These are phyloP conservation scores for Peromyscus melanophrys DNA, from an alignment of 2,797 vertebrate species.

Conservation along the genomic window DNA sequence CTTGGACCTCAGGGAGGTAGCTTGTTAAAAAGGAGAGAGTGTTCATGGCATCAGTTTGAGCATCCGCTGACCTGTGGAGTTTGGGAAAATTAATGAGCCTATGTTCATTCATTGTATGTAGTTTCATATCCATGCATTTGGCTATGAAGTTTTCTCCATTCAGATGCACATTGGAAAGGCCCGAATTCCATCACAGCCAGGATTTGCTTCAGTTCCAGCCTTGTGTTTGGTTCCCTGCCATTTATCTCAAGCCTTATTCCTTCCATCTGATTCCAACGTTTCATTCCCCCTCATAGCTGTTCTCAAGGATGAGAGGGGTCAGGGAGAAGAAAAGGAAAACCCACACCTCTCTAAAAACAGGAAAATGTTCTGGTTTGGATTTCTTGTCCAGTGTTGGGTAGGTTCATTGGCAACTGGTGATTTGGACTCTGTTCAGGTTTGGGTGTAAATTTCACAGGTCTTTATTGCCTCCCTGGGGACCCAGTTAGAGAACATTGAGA, in stretches of 20 bases:
- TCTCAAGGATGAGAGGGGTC: background rate
- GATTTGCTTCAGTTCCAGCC: slow-evolving; percentile 53
- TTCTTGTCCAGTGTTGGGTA: slow-evolving; percentile 73
- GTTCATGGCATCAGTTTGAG: background rate
- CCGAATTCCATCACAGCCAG: slow-evolving; percentile 53
- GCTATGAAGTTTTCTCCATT: slow-evolving; percentile 54
- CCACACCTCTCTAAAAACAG: slow-evolving; percentile 51
- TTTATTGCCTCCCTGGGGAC: slow-evolving; percentile 39
- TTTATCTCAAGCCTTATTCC: slow-evolving; percentile 66
- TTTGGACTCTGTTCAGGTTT: slow-evolving; percentile 68
- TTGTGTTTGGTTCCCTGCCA: slow-evolving; percentile 68
- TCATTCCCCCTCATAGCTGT: slow-evolving; percentile 29
- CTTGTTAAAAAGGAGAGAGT: background rate
- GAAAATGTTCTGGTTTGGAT: slow-evolving; percentile 77
- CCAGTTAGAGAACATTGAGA: background rate
- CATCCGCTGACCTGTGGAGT: background rate
- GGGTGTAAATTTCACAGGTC: slow-evolving; percentile 61
- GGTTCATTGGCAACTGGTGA: slow-evolving; percentile 58
- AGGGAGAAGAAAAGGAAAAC: background rate
- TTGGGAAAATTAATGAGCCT: slow-evolving; percentile 33
- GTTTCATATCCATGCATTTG: slow-evolving; percentile 12
- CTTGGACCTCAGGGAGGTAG: background rate
- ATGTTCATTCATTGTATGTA: background rate
- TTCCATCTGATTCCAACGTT: slow-evolving; percentile 70
- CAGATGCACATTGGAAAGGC: slow-evolving; percentile 30